These are phyloP conservation scores for Tetraneura akinire DNA, from an alignment of 1,140 invertebrate species.

Conservation along the genomic window DNA sequence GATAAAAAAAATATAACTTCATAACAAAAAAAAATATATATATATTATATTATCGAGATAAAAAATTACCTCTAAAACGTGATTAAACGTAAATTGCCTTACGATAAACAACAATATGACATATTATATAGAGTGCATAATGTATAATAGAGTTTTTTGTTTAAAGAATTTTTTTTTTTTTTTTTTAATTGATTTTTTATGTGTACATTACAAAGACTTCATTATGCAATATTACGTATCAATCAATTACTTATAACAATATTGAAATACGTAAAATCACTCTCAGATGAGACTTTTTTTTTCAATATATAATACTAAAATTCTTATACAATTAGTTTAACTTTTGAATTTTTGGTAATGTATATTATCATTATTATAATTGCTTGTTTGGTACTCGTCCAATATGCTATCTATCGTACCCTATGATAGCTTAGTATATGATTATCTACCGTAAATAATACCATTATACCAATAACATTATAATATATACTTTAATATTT, in stretches of 20 bases:
- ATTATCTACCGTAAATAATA: too few relatives aligned
- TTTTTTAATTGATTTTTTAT: conserved; percentile 41
- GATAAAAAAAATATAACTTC: neutral
- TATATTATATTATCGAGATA: neutral
- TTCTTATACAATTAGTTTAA: neutral
- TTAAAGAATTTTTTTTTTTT: neutral
- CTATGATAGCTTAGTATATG: too few relatives aligned
- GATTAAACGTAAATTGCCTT: conserved; percentile 9
- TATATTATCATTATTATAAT: neutral
- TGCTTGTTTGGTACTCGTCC: too few relatives aligned
- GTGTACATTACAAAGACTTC: conserved; percentile 5
- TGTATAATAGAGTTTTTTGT: neutral
- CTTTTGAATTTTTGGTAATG: conserved; percentile 34
- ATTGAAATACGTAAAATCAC: conserved; percentile 10
- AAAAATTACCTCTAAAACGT: neutral
- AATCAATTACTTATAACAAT: conserved; percentile 29
- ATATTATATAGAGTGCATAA: neutral
- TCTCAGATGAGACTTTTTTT: conserved; percentile 4
- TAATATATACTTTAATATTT: too few relatives aligned
- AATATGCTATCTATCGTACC: too few relatives aligned
- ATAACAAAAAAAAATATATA: neutral
- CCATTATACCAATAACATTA: too few relatives aligned
- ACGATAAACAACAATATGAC: conserved; percentile 8
- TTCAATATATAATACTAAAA: conserved; percentile 4
- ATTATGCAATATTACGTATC: conserved; percentile 8